A percentile compares a stretch with the other conserved stretches of the same genome.
These are phyloP conservation scores for Drosophila ohnishii DNA, from an alignment of 1,140 invertebrate genomes.

Conservation along the genomic window DNA sequence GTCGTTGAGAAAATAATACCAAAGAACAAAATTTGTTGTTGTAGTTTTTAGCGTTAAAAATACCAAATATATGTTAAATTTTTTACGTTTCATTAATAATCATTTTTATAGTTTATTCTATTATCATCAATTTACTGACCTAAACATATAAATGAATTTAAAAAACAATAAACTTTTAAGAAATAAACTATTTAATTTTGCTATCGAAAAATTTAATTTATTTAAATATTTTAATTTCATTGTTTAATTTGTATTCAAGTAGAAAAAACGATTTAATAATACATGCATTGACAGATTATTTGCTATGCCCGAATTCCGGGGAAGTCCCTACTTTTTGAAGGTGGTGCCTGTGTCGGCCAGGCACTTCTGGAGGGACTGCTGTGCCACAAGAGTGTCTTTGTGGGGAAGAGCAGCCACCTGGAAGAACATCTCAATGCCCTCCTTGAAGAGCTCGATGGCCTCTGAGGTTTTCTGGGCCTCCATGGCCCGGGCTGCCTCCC, in stretches of 20 bases:
- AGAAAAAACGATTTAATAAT: slow-evolving; percentile 42
- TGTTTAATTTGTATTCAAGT: slow-evolving; percentile 14
- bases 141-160: not conserved
- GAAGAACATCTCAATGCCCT: slow-evolving; percentile 84
- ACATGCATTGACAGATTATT: slow-evolving; percentile 19
- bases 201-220: not conserved
- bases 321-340: slow-evolving; percentile 55
- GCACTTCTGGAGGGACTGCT: slow-evolving; percentile 86
- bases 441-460: slow-evolving; percentile 82
- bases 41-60: not conserved
- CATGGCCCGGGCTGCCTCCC: slow-evolving; percentile 83
- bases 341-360: slow-evolving; percentile 83
- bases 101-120: not conserved
- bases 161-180: not conserved
- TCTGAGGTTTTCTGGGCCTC: slow-evolving; percentile 82
- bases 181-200: not conserved
- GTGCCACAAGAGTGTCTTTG: slow-evolving; percentile 85
- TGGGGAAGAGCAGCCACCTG: slow-evolving; percentile 85
- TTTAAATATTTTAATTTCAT: not conserved
- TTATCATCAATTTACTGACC: not conserved
- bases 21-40: too few relatives aligned
- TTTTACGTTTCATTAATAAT: not conserved
- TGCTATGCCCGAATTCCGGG: not conserved
- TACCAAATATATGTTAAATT: not conserved
- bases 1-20: not conserved